Conservation (phyloP, 2,113 vertebrate genomes). For the Ceratotherium simum region DNA sequence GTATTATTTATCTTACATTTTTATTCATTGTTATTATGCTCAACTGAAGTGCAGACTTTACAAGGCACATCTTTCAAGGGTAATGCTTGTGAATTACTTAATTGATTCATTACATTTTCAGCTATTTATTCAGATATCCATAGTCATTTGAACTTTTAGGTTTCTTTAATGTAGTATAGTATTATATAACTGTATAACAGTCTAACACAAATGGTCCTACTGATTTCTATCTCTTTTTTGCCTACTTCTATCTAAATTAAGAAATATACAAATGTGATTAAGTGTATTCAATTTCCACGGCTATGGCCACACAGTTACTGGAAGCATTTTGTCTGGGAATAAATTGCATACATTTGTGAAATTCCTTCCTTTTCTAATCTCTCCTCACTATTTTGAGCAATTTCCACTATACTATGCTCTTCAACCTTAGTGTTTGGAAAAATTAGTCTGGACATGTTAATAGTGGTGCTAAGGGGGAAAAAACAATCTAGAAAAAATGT, state of each 20-base stretch:
- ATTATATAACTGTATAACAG: neutral
- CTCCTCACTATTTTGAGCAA: neutral
- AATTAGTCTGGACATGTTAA: neutral
- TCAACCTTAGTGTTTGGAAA: neutral
- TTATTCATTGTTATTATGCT: neutral
- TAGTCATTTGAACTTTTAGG: neutral
- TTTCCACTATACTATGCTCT: neutral
- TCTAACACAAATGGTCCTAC: neutral
- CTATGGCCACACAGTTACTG: neutral
- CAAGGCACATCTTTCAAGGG: neutral
- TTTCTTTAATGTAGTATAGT: neutral
- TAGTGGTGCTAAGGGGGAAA: neutral
- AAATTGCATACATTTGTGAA: neutral
- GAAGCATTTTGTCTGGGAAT: neutral
- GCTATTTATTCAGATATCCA: neutral
- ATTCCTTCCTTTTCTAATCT: neutral
- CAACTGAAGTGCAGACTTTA: neutral
- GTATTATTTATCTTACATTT: neutral
- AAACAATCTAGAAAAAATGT: neutral
- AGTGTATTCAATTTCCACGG: neutral
- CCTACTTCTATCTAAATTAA: conserved; percentile 27
- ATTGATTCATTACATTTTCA: conserved; percentile 14
- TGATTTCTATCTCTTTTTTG: neutral
- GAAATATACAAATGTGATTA: conserved; percentile 7
- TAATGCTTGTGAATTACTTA: neutral